phyloP scores from a whole-genome alignment of 1,140 invertebrate species.

The Araneus ventricosus region DNA sequence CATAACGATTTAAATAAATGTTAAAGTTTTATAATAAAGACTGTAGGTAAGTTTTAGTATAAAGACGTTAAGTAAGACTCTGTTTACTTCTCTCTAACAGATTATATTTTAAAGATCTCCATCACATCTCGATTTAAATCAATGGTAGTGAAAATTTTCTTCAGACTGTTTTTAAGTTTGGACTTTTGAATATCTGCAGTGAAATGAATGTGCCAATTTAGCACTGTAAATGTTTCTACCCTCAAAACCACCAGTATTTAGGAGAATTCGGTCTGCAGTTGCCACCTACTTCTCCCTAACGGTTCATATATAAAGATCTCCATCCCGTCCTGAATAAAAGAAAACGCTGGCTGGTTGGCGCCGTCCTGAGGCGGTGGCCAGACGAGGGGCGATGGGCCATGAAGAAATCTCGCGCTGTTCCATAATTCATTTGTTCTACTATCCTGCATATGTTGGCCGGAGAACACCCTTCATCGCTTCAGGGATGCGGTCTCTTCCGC shows the following conservation, averaged over 20 bases:
- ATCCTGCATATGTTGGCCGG: slow-evolving; percentile 57
- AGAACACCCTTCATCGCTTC: slow-evolving; percentile 36
- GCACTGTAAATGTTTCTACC: neutral
- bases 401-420: slow-evolving; percentile 41
- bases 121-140: no score
- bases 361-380: slow-evolving; percentile 13
- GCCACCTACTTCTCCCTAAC: neutral
- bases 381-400: slow-evolving; percentile 41
- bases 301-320: neutral
- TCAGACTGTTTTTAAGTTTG: no score
- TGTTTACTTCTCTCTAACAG: no score
- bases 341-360: slow-evolving; percentile 31
- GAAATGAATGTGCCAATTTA: no score
- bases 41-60: no score
- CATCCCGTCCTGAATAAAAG: slow-evolving; percentile 13
- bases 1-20: no score
- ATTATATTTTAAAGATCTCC: no score
- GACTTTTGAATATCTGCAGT: no score
- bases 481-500: slow-evolving; percentile 31
- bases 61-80: no score
- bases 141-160: no score
- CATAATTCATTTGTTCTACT: slow-evolving; percentile 56
- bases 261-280: neutral
- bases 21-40: no score
- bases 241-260: neutral